Base-by-base conservation (phyloP, 2,797 vertebrate genomes). In the Staurois parvus region DNA sequence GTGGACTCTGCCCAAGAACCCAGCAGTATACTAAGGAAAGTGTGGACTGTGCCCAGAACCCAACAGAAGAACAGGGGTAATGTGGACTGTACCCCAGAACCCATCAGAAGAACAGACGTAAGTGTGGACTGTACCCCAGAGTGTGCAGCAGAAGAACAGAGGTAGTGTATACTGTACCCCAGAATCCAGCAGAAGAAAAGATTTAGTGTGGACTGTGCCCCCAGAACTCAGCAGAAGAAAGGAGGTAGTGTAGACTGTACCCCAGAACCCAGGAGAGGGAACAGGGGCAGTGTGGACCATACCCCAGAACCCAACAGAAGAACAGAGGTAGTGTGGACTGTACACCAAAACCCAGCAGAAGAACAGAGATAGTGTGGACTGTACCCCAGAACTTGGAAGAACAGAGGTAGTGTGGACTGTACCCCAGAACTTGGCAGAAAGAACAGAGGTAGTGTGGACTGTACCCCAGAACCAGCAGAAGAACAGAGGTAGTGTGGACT, bases 301-400 rank as follows among this genome's bases (percentile, higher is more conserved):
- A 4, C 13, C 48, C 17, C 48, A 52, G 13, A 17, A 19, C 17
- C 48, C 13, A 5, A 37, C 45, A 48, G 17, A 19, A 5, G 48
- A 52, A 19, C 13, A 19, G 0, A 1, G 15, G 11, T 8, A 5
- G 15, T 19, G 13, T 13, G 9, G 24, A 42, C 21, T 52, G 42
- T 69, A 29, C 42, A 19, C 48, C 17, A 52, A 2, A 17, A 19
- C 13, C 13, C 17, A 5, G 52, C 0, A 0, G 8, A 13, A 5
- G 0, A 45, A 26, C 66, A n/a, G 0, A 2, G 15, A 21, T 8
- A 2, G 42, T n/a, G 66, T n/a, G 9, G 24, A 42, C 29, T 52
- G 42, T 48, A 42, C 29, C 42, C 40, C 19, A 52, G 48, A 52
- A 19, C 15, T 0, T 10, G 0, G 8, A 15, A 3, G 0, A 45